Evolutionary conservation across 2,888 invertebrate genomes (phyloP), one percentile per base, ranked within the genome.

Genomic region (Hermaeophaga mercurialis): DNA sequence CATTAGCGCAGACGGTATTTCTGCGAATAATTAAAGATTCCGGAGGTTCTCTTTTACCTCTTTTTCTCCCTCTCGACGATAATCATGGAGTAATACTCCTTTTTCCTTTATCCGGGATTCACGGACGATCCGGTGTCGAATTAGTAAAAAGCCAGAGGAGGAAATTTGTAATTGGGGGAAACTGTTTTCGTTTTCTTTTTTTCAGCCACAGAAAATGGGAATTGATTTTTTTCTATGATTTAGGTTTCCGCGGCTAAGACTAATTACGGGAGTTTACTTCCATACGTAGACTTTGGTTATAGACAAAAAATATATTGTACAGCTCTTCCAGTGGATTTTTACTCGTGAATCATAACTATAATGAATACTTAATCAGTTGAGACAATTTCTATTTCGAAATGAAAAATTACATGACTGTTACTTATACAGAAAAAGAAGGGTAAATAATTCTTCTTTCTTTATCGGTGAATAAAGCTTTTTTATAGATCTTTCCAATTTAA

Each of bases 11-110:
- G 53, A 12, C 24, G 46, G 47, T 52, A 47, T 57, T 65, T 68
- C 36, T 67, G 61, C 62, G 65, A 65, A 63, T 72, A 72, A 72
- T 72, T 73, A 70, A 72, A 72, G 69, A 72, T 73, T 70, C 72
- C 70, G 53, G 64, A 55, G 66, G 67, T 62, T 62, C 50, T 28
- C 53, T 41, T 50, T 1, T 19, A 8, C 5, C 8, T 11, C n/a
- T 18, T 6, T 41, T 19, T n/a, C 39, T 14, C 39, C 19, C 12
- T 14, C 12, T 4, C 3, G 14, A 33, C 3, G 33, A 33, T 33
- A 36, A 36, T 36, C 17, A 17, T 17, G 17, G 36, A 36, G 36
- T 36, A 17, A 17, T 36, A 2, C 9, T 15, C 8, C 15, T 26
- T 24, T 24, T 28, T n/a, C 3, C 62, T 65, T 63, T n/a, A 9